Base-by-base conservation (phyloP, 2,888 invertebrate genomes). In the Acronicta aceris region DNA sequence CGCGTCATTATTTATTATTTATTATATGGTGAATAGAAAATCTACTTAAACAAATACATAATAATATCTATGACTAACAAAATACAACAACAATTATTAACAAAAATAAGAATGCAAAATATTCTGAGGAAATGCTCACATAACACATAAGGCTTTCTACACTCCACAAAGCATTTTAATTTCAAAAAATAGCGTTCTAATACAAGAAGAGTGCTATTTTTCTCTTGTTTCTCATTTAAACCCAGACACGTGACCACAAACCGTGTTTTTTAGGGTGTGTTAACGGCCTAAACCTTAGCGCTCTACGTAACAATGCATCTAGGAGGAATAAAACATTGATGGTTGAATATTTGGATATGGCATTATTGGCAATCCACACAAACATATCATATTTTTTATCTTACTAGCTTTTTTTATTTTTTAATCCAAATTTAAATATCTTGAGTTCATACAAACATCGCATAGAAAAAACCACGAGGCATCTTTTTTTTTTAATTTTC, bases 201-300 rank as follows among this genome's bases (percentile, higher is more conserved):
- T 47, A 59, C 57, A 52, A 55, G 56, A 47, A 16, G 45, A 27
- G 50, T 53, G 70, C 52, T 50, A 42, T 70, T 81, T 81, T 80
- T 72, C 74, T 75, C 62, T 73, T 78, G 76, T 82, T 83, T 81
- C 79, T 85, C 85, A 85, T 88, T 86, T 83, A 78, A 69, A 76
- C 56, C 65, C 59, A 65, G 74, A 74, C 74, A 72, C 57, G 49
- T 70, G 74, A 30, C 70, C 69, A 55, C 70, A 74, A 76, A 81
- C 72, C 62, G 79, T 77, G 78, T 78, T 86, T 84, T 86, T 84
- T 85, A 81, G 87, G 83, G 88, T 88, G 88, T 85, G 84, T 84
- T 88, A 84, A 80, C 81, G 75, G 78, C 82, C 81, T 73, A 49
- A 70, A 74, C 62, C 69, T 69, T 58, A 65, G 64, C 55, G 58